Base-by-base conservation (phyloP, 1,140 invertebrate species). In the Ctenoplectra terminalis region DNA sequence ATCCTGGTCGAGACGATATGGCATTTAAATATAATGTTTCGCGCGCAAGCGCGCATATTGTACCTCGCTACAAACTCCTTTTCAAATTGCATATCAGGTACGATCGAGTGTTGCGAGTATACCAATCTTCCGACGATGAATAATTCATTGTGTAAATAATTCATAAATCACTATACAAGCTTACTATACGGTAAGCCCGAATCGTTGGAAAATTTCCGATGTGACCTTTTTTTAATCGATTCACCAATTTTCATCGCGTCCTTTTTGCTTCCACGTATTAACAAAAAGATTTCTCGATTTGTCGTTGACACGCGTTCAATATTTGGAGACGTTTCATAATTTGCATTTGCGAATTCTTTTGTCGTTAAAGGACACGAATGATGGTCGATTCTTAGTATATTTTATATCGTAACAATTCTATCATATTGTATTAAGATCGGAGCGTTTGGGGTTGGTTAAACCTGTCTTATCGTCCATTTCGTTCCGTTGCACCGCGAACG, bases 131-230 rank as follows among this genome's bases (percentile, higher is more conserved):
- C 77, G 79, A 63, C 87, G 86, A 82, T 88, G 87, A 88, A 88
- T 88, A 73, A 88, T 88, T 88, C 87, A 88, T 88, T 87, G 86
- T 85, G 87, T 88, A 88, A 87, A 88, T 88, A 88, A 88, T 88
- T 88, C 87, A 88, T 88, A 88, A 88, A 88, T 88, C 83, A 43
- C 75, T 26, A 64, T 73, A 70, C 73, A 54, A 80, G 73, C 76
- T 50, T 54, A 82, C 17, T 58, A 54, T 43, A 48, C 81, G 70
- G 15, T 34, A 72, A 86, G 52, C 29, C 73, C 70, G 70, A 72
- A 79, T 79, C 66, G 74, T 58, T 72, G 73, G 40, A 83, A 85
- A 86, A 74, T 43, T 77, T 40, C 67, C 56, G 46, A 54, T 29
- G 40, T 7, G 43, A 50, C 40, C 61, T 46, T 5, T 34, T 37